These are phyloP conservation scores for Brienomyrus brachyistius DNA, from an alignment of 2,113 vertebrate genomes.

Conservation along the genomic window DNA sequence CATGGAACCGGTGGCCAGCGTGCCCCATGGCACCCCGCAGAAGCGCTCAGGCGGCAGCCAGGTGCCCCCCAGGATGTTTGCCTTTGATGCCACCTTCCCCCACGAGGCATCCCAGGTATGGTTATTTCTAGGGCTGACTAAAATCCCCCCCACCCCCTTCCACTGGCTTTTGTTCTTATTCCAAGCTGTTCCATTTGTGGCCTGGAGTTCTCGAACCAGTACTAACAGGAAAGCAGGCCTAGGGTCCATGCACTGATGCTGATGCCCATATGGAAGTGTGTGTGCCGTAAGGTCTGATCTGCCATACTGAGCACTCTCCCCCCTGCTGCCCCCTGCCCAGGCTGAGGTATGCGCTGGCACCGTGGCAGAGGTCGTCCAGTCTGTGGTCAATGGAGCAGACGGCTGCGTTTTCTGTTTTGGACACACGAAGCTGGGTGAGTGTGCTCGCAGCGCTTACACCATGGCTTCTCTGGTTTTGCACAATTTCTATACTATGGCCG, in stretches of 20 bases:
- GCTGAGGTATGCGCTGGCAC: slow-evolving; percentile 96
- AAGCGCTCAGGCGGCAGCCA: slow-evolving; percentile 55
- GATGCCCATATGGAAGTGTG: background rate
- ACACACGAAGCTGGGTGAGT: slow-evolving; percentile 70
- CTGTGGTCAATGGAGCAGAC: slow-evolving; percentile 92
- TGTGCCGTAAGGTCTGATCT: background rate
- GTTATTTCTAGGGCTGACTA: background rate
- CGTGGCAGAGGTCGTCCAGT: slow-evolving; percentile 93
- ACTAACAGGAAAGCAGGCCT: background rate
- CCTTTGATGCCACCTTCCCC: slow-evolving; percentile 74
- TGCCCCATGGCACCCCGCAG: slow-evolving; percentile 59
- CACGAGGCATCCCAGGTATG: slow-evolving; percentile 77
- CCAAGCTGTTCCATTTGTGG: background rate
- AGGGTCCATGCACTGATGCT: background rate
- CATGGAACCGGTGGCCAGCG: slow-evolving; percentile 61
- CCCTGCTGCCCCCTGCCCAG: slow-evolving; percentile 49
- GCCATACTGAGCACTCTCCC: background rate
- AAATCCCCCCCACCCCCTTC: background rate
- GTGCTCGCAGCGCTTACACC: background rate
- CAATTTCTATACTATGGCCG: background rate
- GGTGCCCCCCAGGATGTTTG: slow-evolving; percentile 76
- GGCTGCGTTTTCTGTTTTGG: slow-evolving; percentile 98
- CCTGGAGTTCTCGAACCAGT: background rate
- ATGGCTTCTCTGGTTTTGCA: background rate
- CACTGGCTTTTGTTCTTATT: background rate